Evolutionary conservation across 2,888 invertebrate genomes (phyloP).

Genomic region (Pheosia gnoma): DNA sequence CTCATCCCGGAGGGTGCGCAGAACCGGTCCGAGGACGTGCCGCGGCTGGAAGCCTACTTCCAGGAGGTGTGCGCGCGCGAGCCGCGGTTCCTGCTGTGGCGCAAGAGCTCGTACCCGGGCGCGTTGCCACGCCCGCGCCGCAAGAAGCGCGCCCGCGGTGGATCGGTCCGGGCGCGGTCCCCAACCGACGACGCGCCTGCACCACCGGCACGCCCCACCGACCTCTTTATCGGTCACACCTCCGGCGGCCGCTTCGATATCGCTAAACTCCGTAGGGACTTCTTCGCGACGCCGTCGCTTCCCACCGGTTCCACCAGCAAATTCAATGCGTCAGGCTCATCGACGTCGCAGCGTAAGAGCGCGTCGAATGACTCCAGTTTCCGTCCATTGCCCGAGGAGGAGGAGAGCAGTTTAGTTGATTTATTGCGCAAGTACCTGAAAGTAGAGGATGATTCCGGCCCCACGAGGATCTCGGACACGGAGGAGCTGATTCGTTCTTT

Average conservation of each 20-base stretch:
- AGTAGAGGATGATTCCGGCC: conserved; percentile 80
- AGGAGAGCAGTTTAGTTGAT: conserved; percentile 84
- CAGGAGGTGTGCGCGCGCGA: conserved; percentile 92
- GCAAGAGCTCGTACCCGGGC: conserved; percentile 92
- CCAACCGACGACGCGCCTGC: conserved; percentile 86
- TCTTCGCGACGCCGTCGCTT: conserved; percentile 82
- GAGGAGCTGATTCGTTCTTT: conserved; percentile 87
- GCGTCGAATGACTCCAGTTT: conserved; percentile 59
- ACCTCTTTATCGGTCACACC: conserved; percentile 76
- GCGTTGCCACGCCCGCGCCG: conserved; percentile 85
- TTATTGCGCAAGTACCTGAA: conserved; percentile 88
- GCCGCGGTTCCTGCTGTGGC: conserved; percentile 91
- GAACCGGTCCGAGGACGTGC: conserved; percentile 90
- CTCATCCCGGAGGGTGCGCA: conserved; percentile 92
- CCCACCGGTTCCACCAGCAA: conserved; percentile 57
- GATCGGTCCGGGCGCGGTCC: conserved; percentile 87
- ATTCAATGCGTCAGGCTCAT: conserved; percentile 30
- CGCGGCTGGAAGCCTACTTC: conserved; percentile 92
- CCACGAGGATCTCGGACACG: conserved; percentile 77
- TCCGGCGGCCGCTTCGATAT: conserved; percentile 87
- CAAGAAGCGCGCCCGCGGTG: conserved; percentile 85
- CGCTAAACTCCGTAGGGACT: conserved; percentile 87
- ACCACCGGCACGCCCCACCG: conserved; percentile 71
- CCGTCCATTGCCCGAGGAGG: conserved; percentile 64
- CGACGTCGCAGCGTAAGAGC: conserved; percentile 14